Evolutionary conservation across 2,888 invertebrate species (phyloP), one percentile per base, ranked within the genome.

Genomic region (Abrostola tripartita): DNA sequence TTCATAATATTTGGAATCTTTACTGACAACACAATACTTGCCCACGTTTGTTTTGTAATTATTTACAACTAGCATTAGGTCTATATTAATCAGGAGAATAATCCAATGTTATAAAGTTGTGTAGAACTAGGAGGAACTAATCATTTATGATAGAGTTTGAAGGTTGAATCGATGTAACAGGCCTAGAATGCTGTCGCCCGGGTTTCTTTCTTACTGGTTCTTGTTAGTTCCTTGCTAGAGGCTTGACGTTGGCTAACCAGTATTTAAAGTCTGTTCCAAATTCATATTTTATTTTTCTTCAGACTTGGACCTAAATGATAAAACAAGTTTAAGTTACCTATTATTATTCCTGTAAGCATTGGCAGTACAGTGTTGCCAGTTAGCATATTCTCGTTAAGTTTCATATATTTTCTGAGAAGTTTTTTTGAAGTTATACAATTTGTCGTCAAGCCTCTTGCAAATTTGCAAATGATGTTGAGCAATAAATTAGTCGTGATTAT

Each of bases 81-180:
- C 85, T 88, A 87, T 86, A 87, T 87, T 86, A 88, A 88, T 88
- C 86, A 86, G 87, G 85, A 81, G 78, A 84, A 81, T 85, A 90
- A 86, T 91, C 88, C 88, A 88, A 85, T 90, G 91, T 92, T 89
- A 90, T 87, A 78, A 88, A 87, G 87, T 93, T 92, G 90, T 89
- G 91, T 93, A 92, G 91, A 88, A 84, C 87, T 88, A 87, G 83
- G 82, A 87, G 85, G 85, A 84, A 84, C 85, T 85, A 82, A 85
- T 83, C 85, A 85, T 84, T 84, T 82, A 81, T 81, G 77, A 83
- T 84, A 85, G 82, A 82, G 80, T 83, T 83, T 79, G 77, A 73
- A 79, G 78, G 76, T 84, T 79, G 65, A 68, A 77, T 74, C 68
- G 78, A 81, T 74, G 85, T 86, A 87, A 87, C 87, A 85, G 92